A percentile compares a stretch with the other conserved stretches of the same genome.
These are phyloP conservation scores for Megaustenia siamemsis DNA, from an alignment of 2,888 invertebrate species.

Conservation along the genomic window DNA sequence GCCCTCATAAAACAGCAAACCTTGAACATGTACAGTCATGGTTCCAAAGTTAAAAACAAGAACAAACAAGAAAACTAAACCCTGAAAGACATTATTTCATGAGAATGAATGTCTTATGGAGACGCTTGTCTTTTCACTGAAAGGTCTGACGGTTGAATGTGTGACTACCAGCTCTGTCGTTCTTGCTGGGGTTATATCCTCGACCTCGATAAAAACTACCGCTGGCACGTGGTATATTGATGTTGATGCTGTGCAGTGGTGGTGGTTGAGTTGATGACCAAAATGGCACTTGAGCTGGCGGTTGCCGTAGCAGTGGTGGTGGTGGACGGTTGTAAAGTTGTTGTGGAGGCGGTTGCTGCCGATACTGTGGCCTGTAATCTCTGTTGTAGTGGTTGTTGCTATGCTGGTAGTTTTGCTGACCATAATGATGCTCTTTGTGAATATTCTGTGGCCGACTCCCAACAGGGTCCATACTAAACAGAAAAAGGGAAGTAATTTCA, in stretches of 20 bases:
- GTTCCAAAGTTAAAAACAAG: not conserved
- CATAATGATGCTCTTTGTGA: not conserved
- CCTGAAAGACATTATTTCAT: not conserved
- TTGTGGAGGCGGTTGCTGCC: not conserved
- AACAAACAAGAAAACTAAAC: not conserved
- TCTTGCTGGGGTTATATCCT: not conserved
- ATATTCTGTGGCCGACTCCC: not conserved
- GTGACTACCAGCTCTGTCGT: not conserved
- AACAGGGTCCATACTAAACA: not conserved
- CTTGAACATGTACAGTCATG: too few relatives aligned
- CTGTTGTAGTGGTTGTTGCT: not conserved
- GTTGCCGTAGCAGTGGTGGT: not conserved
- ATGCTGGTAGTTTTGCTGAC: not conserved
- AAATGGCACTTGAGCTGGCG: not conserved
- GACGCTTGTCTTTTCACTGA: not conserved
- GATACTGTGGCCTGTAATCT: not conserved
- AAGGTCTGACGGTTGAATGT: slow-evolving; percentile 5
- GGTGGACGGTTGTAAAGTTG: not conserved
- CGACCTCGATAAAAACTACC: not conserved
- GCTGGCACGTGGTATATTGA: not conserved
- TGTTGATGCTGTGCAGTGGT: not conserved
- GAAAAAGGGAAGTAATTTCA: too few relatives aligned
- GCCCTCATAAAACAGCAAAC: too few relatives aligned
- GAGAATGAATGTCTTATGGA: not conserved
- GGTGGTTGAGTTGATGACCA: not conserved